A percentile compares a stretch with the other conserved stretches of the same genome.
These are phyloP conservation scores for Coilia nasus DNA, from an alignment of 2,797 vertebrate species.

Conservation along the genomic window DNA sequence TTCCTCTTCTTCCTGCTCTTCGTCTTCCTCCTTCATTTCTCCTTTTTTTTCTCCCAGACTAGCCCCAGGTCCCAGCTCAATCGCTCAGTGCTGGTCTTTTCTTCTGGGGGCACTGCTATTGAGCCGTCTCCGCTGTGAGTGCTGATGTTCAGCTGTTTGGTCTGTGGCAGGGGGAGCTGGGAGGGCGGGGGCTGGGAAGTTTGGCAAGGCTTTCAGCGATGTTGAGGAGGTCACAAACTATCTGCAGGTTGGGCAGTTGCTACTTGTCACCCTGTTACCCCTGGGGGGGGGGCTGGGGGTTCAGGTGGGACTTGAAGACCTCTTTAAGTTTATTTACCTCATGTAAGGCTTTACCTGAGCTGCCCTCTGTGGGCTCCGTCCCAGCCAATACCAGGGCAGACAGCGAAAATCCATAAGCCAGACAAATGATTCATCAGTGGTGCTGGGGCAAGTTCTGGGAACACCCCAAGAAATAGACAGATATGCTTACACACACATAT, in stretches of 20 bases:
- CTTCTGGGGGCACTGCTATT: neutral
- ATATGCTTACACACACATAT: neutral
- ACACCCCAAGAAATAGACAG: neutral
- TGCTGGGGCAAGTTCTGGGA: neutral
- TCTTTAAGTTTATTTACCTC: no score
- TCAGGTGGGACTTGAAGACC: no score
- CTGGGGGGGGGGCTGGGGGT: no score
- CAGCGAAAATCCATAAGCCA: conserved; percentile 60
- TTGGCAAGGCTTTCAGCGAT: neutral
- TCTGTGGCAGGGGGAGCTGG: neutral
- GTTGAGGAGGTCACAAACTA: neutral
- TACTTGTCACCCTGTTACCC: neutral
- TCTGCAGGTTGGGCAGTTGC: neutral
- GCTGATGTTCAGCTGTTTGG: neutral
- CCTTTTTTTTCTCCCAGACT: neutral
- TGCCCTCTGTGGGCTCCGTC: neutral
- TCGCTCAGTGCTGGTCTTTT: neutral
- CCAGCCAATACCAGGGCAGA: conserved; percentile 38
- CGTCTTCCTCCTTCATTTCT: no score
- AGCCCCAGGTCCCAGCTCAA: neutral
- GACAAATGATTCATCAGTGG: conserved; percentile 61
- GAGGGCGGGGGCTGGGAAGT: neutral
- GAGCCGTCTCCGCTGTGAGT: neutral
- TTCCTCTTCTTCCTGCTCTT: no score
- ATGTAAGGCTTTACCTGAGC: conserved; percentile 3